Evolutionary conservation across 2,113 vertebrate species (phyloP), one percentile per base, ranked within the genome.

Genomic region (Butorides virescens): DNA sequence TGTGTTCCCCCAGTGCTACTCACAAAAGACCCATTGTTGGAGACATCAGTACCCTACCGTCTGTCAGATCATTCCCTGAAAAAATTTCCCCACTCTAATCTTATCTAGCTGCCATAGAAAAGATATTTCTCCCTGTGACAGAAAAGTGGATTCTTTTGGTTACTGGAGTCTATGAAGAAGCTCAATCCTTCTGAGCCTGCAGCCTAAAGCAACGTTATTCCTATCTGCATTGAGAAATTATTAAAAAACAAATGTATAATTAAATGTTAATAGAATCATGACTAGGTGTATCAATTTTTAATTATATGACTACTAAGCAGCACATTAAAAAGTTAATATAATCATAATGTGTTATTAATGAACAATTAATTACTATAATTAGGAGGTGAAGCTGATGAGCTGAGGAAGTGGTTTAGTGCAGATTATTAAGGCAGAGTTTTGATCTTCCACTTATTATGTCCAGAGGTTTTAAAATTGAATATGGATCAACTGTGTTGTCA

Each of bases 281-380:
- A 92, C 59, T 76, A 80, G 70, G 4, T 2, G 6, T 86, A 80
- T 95, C 1, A 22, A 77, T 55, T 79, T 94, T 97, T 88, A 77
- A 95, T 91, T 83, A 71, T 53, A 55, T 0, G 1, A 83, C 59
- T 80, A 77, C 30, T 73, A 67, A 79, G 25, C 4, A 92, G 71
- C 53, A 73, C 14, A 39, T 55, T 95, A 29, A 93, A 97, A 97
- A 71, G 47, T 91, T 92, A 86, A 88, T 88, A 83, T 47, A n/a
- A 26, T 42, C 29, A 65, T 79, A 74, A 80, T 92, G 55, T 5
- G 13, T 53, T 93, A 90, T 93, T 94, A 90, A 95, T 95, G 37
- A 92, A 90, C 85, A 92, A 95, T 93, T 96, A 94, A 88, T 95
- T 94, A 56, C 55, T 90, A n/a, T 72, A 92, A 93, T 65, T 84